These are phyloP conservation scores for Nothoprocta perdicaria DNA, from an alignment of 2,113 vertebrate genomes.

Conservation along the genomic window DNA sequence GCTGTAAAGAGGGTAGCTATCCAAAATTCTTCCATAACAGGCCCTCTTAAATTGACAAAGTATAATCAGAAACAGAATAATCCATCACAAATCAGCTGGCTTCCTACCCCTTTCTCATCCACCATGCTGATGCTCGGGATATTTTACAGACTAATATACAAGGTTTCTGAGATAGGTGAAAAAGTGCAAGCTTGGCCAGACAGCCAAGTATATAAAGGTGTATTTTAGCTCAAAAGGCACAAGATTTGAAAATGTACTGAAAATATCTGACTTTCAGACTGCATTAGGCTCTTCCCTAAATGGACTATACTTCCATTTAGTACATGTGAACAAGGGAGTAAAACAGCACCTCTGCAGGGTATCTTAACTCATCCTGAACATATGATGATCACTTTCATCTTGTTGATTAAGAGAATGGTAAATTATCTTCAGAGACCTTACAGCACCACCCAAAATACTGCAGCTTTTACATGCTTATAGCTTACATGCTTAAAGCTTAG, in stretches of 20 bases:
- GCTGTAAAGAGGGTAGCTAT: background rate
- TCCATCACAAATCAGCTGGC: background rate
- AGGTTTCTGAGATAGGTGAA: background rate
- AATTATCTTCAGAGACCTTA: background rate
- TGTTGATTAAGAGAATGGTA: background rate
- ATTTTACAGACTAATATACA: background rate
- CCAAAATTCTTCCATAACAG: background rate
- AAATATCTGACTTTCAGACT: background rate
- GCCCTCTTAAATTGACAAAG: background rate
- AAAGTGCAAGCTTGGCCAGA: background rate
- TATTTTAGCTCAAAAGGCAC: background rate
- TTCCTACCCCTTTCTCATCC: background rate
- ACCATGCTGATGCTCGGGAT: background rate
- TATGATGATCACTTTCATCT: background rate
- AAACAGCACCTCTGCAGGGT: background rate
- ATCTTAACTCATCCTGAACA: background rate
- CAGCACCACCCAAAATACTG: background rate
- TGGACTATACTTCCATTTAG: background rate
- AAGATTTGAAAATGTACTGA: background rate
- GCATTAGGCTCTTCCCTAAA: background rate
- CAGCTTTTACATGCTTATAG: background rate
- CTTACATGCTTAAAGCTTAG: background rate
- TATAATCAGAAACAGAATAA: background rate
- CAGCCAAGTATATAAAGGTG: background rate
- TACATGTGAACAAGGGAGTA: background rate